Base-by-base conservation (phyloP, 2,888 invertebrate genomes). In the Netelia virgata region DNA sequence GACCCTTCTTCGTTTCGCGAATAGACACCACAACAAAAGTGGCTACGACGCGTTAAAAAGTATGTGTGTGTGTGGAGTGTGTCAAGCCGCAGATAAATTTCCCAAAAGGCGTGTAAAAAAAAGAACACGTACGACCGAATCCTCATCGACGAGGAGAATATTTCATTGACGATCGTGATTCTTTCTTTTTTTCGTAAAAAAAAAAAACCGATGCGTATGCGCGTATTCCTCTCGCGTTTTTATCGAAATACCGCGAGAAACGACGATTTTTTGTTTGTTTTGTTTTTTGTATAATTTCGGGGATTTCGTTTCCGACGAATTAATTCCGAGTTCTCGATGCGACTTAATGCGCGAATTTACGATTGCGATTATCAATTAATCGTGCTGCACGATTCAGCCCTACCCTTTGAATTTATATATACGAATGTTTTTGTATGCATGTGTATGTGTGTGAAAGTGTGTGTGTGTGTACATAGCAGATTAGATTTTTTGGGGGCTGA, bases 351-450 rank as follows among this genome's bases (percentile, higher is more conserved):
- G 28, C n/a, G 61, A 72, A 72, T 14, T 28, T 28, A 55, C 53
- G 41, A 78, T n/a, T 28, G 41, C 50, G 18, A 50, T 23, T 57
- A 76, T 43, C 57, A 66, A 66, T 76, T 23, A 76, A 57, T 8
- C 70, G 70, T 64, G 47, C 78, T 72, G 61, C 61, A 64, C 63
- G 23, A 23, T 63, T 79, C 61, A 53, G 63, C 50, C 50, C 18
- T 66, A 72, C 55, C 72, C 28, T 72, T 57, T 18, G 59, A 16
- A 14, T 47, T 36, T 59, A 41, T 57, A 41, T 61, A 10, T n/a
- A 64, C 28, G 28, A 14, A 64, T 36, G 36, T 36, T 6, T 36
- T 36, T 36, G 6, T 36, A 36, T 5, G 36, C 36, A 6, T 5
- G 36, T 36, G 36, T 8, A 0, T 36, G 36, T 36, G 8, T 36